Evolutionary conservation across 2,888 invertebrate species (phyloP).

Genomic region (Cheilosia variabilis): DNA sequence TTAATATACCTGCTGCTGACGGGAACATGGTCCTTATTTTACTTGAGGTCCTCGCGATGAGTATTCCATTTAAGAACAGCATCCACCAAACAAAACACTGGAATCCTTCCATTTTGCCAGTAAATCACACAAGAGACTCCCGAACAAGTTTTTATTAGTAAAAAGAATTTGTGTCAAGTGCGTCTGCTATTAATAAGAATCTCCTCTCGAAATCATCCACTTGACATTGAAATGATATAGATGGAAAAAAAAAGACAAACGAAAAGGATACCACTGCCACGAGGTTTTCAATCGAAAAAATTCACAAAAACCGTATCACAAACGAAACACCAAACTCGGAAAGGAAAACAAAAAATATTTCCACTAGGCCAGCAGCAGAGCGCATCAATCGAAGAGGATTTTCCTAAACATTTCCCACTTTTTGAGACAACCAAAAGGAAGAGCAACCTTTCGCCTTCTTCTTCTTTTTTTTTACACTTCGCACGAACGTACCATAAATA

Average conservation of each 20-base stretch:
- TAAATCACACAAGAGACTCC: not conserved
- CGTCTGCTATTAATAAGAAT: conserved; percentile 19
- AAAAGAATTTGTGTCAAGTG: not conserved
- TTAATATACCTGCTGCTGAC: conserved; percentile 56
- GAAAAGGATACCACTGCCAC: conserved; percentile 4
- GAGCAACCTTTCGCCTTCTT: conserved; percentile 15
- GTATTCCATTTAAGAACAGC: conserved; percentile 81
- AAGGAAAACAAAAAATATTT: conserved; percentile 59
- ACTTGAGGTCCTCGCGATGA: conserved; percentile 77
- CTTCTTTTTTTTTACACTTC: conserved; percentile 19
- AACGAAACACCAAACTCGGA: conserved; percentile 27
- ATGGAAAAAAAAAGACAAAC: conserved; percentile 26
- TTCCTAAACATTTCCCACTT: conserved; percentile 54
- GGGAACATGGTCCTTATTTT: conserved; percentile 29
- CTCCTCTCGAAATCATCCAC: conserved; percentile 38
- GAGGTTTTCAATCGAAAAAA: not conserved
- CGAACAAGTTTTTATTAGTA: not conserved
- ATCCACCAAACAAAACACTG: conserved; percentile 80
- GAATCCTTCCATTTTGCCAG: conserved; percentile 81
- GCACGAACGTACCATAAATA: conserved; percentile 42
- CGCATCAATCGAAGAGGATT: conserved; percentile 53
- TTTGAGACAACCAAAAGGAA: conserved; percentile 15
- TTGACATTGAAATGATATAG: conserved; percentile 65
- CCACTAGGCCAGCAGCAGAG: conserved; percentile 9
- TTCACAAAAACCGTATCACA: too few relatives aligned